These are phyloP conservation scores for Acrossocheilus fasciatus DNA, from an alignment of 2,797 vertebrate species.

Conservation along the genomic window DNA sequence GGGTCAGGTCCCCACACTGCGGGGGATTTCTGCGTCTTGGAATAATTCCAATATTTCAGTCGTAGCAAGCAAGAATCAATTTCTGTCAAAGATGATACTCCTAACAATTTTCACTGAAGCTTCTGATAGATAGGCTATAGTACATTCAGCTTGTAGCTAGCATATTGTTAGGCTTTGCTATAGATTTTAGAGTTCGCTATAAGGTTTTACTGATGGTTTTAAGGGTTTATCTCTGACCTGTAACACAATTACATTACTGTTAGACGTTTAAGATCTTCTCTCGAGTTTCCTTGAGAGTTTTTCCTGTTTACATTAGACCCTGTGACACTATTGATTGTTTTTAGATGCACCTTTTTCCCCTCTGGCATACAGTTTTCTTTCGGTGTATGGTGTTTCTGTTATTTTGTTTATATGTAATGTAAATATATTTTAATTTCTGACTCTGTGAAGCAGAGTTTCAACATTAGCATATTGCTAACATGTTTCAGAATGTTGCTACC, in stretches of 20 bases:
- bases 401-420: not conserved
- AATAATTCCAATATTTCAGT: conserved; percentile 7
- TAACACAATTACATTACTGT: not conserved
- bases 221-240: not conserved
- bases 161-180: not conserved
- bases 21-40: not conserved
- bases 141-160: not conserved
- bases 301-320: not conserved
- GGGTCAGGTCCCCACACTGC: not conserved
- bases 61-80: not conserved
- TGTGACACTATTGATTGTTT: not conserved
- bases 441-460: not conserved
- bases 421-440: not conserved
- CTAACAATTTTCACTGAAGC: not conserved
- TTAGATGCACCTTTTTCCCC: not conserved
- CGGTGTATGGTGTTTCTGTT: not conserved
- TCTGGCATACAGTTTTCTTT: not conserved
- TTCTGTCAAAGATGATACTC: not conserved
- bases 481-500: not conserved
- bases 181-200: not conserved
- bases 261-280: not conserved
- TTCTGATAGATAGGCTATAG: not conserved
- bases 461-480: not conserved
- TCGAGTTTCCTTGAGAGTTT: not conserved
- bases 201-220: not conserved